These are phyloP conservation scores for Uria aalge DNA, from an alignment of 2,113 vertebrate species.

Conservation along the genomic window DNA sequence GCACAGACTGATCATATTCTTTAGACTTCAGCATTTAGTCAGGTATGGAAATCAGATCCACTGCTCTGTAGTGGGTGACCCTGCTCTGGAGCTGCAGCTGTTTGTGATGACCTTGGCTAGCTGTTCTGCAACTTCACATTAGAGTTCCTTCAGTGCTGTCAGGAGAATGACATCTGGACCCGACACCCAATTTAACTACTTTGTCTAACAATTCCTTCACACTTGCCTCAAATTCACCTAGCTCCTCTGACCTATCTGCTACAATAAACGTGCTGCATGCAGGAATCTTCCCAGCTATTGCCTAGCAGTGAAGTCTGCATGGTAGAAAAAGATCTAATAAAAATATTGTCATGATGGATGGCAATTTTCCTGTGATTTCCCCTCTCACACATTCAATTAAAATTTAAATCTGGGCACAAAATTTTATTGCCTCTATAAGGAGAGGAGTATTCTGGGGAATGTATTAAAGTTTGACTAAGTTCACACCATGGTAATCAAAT, in stretches of 20 bases:
- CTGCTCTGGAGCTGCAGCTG: not conserved
- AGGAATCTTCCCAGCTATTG: not conserved
- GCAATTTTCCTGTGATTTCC: not conserved
- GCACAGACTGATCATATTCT: not conserved
- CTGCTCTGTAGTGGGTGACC: not conserved
- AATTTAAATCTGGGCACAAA: not conserved
- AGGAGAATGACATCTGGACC: not conserved
- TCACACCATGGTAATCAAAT: not conserved
- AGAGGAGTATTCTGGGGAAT: not conserved
- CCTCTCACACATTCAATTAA: not conserved
- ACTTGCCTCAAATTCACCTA: not conserved
- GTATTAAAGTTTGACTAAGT: not conserved
- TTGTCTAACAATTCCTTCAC: not conserved
- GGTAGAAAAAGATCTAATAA: not conserved
- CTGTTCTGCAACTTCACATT: not conserved
- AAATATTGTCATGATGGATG: not conserved
- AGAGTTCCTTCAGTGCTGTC: not conserved
- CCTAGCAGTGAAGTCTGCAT: not conserved
- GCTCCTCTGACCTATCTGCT: not conserved
- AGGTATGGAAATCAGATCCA: not conserved
- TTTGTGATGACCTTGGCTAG: not conserved
- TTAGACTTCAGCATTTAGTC: not conserved
- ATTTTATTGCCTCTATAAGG: not conserved
- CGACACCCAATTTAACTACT: not conserved
- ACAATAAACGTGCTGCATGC: not conserved